Evolutionary conservation across 1,140 invertebrate species (phyloP), one percentile per base, ranked within the genome.

Genomic region (Aradophagus sp.): DNA sequence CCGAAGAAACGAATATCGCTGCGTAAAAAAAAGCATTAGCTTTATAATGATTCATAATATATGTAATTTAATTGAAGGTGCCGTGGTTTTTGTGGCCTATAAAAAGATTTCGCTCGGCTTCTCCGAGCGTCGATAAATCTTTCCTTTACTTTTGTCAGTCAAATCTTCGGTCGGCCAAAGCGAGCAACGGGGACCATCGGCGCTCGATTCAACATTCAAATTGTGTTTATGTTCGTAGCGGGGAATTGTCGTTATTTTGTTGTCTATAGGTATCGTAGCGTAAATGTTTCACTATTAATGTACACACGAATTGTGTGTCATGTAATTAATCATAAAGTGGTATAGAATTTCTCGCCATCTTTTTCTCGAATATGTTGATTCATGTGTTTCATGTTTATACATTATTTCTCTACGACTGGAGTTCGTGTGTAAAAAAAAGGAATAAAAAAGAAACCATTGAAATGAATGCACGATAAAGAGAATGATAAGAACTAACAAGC

Each of bases 391-490:
- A 50, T 50, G 53, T 66, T 66, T 50, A 72, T 66, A 62, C 56
- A 50, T 56, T 39, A 65, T 69, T 68, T 56, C 56, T 20, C 16
- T 52, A 47, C 29, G 5, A 14, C 38, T 39, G 35, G 47, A 10
- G 12, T 50, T 55, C 68, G 19, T 61, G 55, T 34, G 48, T 35
- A 50, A 50, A 53, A 72, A 66, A 44, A 65, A 29, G 44, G 32
- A 8, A 29, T 47, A 66, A 66, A 32, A 53, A 66, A 67, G 50
- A 58, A 73, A 67, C 45, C 38, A 50, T 52, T 23, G 44, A 31
- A 67, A 73, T 62, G 62, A 73, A 62, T 66, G 50, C 50, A 62
- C 69, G 69, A 73, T 73, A 63, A 73, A 66, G 45, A 56, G 62
- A 39, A 58, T 44, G 70, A 68, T 73, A 68, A 73, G 58, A 26